Conservation (phyloP, 2,113 vertebrate genomes). For the Pica pica region DNA sequence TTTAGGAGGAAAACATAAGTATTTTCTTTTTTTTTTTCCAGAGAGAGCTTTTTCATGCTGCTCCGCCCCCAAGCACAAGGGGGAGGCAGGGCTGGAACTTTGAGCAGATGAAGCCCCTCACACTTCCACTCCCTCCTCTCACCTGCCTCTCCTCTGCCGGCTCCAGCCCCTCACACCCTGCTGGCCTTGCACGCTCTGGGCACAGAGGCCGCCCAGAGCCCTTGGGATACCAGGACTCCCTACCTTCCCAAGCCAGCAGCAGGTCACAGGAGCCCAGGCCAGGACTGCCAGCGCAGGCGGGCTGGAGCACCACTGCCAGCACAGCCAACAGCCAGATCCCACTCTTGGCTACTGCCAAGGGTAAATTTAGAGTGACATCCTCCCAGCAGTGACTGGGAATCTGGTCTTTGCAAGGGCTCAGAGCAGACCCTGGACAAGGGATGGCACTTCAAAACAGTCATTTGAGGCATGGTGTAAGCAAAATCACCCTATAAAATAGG, state of each 20-base stretch:
- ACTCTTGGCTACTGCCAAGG: neutral
- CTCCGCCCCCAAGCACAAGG: neutral
- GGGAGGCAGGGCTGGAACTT: neutral
- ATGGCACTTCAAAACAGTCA: neutral
- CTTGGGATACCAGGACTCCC: neutral
- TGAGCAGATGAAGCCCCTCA: neutral
- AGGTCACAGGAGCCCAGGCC: neutral
- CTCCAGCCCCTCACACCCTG: neutral
- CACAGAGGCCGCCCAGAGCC: neutral
- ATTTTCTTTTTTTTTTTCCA: neutral
- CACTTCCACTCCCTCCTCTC: neutral
- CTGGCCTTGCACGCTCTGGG: accelerated
- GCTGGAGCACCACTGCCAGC: neutral
- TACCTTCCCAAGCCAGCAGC: neutral
- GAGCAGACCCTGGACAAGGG: neutral
- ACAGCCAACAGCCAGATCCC: neutral
- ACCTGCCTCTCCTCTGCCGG: neutral
- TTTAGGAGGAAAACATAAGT: neutral
- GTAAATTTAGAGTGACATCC: neutral
- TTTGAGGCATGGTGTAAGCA: neutral
- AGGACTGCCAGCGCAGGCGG: accelerated
- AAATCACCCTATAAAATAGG: neutral
- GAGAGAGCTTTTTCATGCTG: neutral
- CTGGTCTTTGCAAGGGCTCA: neutral
- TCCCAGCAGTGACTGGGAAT: neutral